Conservation (phyloP, 2,888 invertebrate genomes). For the Notodonta dromedarius region DNA sequence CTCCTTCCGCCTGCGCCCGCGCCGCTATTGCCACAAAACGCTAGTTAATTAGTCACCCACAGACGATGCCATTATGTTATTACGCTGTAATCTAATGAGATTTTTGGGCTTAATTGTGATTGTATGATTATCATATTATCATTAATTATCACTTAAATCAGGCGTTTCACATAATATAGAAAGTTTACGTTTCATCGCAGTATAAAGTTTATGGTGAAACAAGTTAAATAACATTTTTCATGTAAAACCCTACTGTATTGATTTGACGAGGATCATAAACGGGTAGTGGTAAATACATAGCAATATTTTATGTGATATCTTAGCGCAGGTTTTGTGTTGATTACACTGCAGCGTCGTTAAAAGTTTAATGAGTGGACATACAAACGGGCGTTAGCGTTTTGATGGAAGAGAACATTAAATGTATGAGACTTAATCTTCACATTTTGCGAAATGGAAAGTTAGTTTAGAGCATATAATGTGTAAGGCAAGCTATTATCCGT, state of each 20-base stretch:
- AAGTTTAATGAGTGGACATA: background rate
- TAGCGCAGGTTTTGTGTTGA: background rate
- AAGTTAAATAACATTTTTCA: background rate
- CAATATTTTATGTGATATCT: background rate
- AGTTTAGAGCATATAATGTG: slow-evolving; percentile 1
- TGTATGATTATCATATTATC: slow-evolving; percentile 20
- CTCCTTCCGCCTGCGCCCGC: slow-evolving; percentile 44
- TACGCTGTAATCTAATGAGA: slow-evolving; percentile 51
- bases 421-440: background rate
- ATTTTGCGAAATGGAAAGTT: slow-evolving; percentile 6
- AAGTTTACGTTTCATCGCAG: background rate
- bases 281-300: background rate
- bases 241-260: background rate
- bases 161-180: background rate
- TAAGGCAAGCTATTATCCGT: background rate
- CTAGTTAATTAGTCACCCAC: slow-evolving; percentile 42
- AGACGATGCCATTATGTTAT: slow-evolving; percentile 43
- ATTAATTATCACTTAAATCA: background rate
- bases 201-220: background rate
- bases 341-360: slow-evolving; percentile 1
- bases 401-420: slow-evolving; percentile 2
- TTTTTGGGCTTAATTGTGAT: slow-evolving; percentile 52
- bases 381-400: background rate
- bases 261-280: slow-evolving; percentile 3
- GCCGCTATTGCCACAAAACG: slow-evolving; percentile 31